Evolutionary conservation across 2,888 invertebrate species (phyloP).

Genomic region (Rhopalosiphum nymphaeae): DNA sequence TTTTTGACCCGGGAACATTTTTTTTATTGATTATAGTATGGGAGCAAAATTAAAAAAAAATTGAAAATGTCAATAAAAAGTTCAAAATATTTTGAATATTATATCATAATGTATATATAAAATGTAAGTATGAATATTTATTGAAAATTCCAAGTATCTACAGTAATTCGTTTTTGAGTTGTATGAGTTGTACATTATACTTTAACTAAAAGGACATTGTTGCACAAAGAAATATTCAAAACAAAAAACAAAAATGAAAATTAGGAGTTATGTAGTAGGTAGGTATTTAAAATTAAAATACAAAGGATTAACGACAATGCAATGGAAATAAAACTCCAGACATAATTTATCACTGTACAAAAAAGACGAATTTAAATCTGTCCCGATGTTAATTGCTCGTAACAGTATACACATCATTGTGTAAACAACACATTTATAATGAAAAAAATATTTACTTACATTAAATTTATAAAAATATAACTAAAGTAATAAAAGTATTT

Average conservation of each 20-base stretch:
- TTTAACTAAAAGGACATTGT: not conserved
- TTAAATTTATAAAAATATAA: conserved; percentile 8
- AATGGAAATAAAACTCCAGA: not conserved
- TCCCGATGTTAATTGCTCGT: conserved; percentile 56
- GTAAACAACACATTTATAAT: conserved; percentile 20
- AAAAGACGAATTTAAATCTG: conserved; percentile 48
- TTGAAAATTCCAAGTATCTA: too few relatives aligned
- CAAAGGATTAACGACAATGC: conserved; percentile 51
- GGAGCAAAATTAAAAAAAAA: too few relatives aligned
- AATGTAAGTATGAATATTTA: too few relatives aligned
- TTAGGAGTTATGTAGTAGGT: not conserved
- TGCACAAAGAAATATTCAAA: not conserved
- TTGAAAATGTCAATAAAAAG: too few relatives aligned
- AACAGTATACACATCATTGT: conserved; percentile 11
- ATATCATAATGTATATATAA: too few relatives aligned
- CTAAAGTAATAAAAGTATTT: not conserved
- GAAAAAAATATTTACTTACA: conserved; percentile 22
- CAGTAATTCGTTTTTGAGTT: too few relatives aligned
- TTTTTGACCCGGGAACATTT: too few relatives aligned
- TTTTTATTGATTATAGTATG: too few relatives aligned
- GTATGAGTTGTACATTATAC: not conserved
- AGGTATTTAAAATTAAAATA: conserved; percentile 12
- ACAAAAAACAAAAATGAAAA: conserved; percentile 2
- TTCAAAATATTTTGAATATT: too few relatives aligned
- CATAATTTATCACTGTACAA: conserved; percentile 38